Evolutionary conservation across 1,140 invertebrate species (phyloP), one percentile per base, ranked within the genome.

Genomic region (Bombus picipes): DNA sequence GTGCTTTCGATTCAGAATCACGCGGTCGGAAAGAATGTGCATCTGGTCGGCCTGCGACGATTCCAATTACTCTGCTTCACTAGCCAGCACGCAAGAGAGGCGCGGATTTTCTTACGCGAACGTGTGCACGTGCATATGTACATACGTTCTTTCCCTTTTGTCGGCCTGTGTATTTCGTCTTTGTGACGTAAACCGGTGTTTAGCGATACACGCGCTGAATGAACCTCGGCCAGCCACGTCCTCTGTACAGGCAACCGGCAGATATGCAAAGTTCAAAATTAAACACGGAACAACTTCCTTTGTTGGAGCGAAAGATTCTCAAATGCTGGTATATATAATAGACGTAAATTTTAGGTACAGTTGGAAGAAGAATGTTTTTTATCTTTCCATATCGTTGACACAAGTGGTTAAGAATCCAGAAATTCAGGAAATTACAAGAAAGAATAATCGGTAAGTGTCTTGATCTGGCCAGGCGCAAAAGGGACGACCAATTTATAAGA

Each of bases 1-100:
- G 37, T 22, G 34, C 9, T 62, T 66, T 68, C 78, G 87, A 83
- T 83, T 89, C 72, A 57, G 59, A 87, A 77, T 89, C 81, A 81
- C 71, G 76, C 84, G 68, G 68, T 74, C 25, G 80, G 71, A 89
- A 83, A 86, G 83, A 77, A 82, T 66, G 65, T 22, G 41, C 80
- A 78, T 81, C 37, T 39, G 53, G 62, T 68, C 41, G 68, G 78
- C 4, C 82, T 77, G 18, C 68, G 28, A 89, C 34, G 62, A 82
- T 71, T 37, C 71, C 15, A 59, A 75, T 89, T 88, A 86, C 59
- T 47, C 68, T 39, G 53, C 78, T 70, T 32, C 18, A 59, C 13
- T 57, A 53, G 34, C 43, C 57, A 25, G 15, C 83, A 53, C 68
- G 72, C 43, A 80, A 32, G n/a, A 32, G 41, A 43, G n/a, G n/a